Evolutionary conservation across 1,140 invertebrate species (phyloP), one percentile per base, ranked within the genome.

Genomic region (Lepidostoma basale): DNA sequence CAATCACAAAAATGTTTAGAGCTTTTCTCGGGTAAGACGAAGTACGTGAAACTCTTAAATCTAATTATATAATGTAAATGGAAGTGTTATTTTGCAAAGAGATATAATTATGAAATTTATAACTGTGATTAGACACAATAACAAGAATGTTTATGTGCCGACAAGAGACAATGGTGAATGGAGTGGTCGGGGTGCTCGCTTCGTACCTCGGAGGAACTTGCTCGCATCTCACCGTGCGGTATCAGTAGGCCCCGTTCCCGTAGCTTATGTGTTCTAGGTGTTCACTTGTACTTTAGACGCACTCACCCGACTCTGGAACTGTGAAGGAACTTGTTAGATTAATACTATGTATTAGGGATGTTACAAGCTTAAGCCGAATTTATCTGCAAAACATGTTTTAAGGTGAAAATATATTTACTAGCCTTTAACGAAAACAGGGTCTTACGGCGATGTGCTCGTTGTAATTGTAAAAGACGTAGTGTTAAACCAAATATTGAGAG

Each of bases 391-490:
- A 60, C 42, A 60, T 58, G 62, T 69, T 69, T 69, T 40, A 69
- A 62, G 45, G 59, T 62, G 59, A 62, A 62, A 62, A 62, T 44
- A 70, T 66, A 52, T 67, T 68, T 63, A 70, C 49, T 71, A 71
- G 69, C 69, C 69, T 71, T 71, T 71, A 68, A 71, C 47, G 63
- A 65, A 71, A 71, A 71, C 69, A 71, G 69, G 69, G 69, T 71
- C 69, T 71, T 62, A 45, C 60, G 47, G 63, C 62, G 63, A 56
- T 60, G 25, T 30, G 36, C 14, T 65, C 62, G 36, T 40, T 33
- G 60, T 63, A 63, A 4, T 49, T 63, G 42, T 62, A 62, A 63
- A 47, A 63, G 60, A 59, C 54, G 40, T 59, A 59, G 54, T 39
- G 40, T 59, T 59, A 22, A 63, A 63, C 40, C 10, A 65, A 65